phyloP scores from a whole-genome alignment of 2,888 invertebrate genomes.

The Amiota minor region DNA sequence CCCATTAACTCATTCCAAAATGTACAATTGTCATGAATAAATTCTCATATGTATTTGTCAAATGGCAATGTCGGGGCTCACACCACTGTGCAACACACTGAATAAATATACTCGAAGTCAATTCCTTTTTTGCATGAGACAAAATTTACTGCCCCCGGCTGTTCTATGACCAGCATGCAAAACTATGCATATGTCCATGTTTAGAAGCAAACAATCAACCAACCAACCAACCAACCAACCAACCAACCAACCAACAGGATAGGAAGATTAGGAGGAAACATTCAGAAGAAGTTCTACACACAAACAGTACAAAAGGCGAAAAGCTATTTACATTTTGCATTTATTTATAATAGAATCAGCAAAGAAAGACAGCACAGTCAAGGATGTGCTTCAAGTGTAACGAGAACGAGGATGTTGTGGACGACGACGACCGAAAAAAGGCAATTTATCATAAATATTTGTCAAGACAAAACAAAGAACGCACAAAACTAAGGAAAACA shows the following conservation, averaged over 20 bases:
- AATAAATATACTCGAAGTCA: constrained; percentile 15
- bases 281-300: constrained; percentile 9
- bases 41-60: constrained; percentile 21
- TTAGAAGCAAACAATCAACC: neutral
- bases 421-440: constrained; percentile 48
- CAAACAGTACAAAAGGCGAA: constrained; percentile 48
- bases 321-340: constrained; percentile 62
- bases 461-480: constrained; percentile 48
- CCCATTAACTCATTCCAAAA: no score
- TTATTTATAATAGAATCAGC: constrained; percentile 38
- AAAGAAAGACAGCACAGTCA: neutral
- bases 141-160: constrained; percentile 27
- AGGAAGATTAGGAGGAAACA: neutral
- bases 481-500: constrained; percentile 26
- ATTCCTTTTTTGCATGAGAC: constrained; percentile 19
- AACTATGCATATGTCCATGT: constrained; percentile 5
- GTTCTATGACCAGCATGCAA: constrained; percentile 16
- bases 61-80: neutral
- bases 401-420: neutral
- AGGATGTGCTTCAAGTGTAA: constrained; percentile 21
- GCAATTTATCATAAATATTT: constrained; percentile 69
- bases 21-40: constrained; percentile 18
- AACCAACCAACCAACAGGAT: neutral
- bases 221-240: neutral
- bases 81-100: constrained; percentile 8